These are phyloP conservation scores for Zoanthus gigantus DNA, from an alignment of 92 coral and sea anemone species.

Conservation along the genomic window DNA sequence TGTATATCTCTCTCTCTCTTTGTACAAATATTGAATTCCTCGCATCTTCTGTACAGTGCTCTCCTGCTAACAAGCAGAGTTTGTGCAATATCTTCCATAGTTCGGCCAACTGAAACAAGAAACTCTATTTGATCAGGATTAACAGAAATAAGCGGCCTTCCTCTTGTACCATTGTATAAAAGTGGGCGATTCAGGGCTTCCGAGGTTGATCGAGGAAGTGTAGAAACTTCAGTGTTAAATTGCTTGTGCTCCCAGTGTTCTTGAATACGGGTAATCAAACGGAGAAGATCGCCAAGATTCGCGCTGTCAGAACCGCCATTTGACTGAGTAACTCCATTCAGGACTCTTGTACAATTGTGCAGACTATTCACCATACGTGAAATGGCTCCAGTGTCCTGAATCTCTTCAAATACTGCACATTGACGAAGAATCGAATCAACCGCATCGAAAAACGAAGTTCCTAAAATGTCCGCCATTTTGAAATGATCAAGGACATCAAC, in stretches of 20 bases:
- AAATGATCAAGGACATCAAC: neutral
- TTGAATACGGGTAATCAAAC: constrained; percentile 44
- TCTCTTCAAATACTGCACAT: constrained; percentile 2
- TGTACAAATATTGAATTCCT: constrained; percentile 51
- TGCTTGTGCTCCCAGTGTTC: constrained; percentile 56
- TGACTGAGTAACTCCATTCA: constrained; percentile 14
- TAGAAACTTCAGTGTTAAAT: constrained; percentile 41
- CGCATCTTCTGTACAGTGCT: constrained; percentile 66
- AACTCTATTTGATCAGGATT: constrained; percentile 62
- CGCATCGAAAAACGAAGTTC: constrained; percentile 4
- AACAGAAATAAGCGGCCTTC: constrained; percentile 57
- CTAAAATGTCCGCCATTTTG: neutral
- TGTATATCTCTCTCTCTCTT: constrained; percentile 51
- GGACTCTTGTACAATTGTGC: constrained; percentile 4
- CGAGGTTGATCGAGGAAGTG: constrained; percentile 48
- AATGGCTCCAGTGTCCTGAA: neutral
- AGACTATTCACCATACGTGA: neutral
- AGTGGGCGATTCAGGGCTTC: constrained; percentile 48
- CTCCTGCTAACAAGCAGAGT: constrained; percentile 54
- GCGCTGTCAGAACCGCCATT: neutral
- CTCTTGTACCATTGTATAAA: neutral
- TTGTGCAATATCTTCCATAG: constrained; percentile 49
- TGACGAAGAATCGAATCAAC: constrained; percentile 14
- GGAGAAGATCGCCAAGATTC: neutral
- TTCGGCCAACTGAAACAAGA: constrained; percentile 58